Base-by-base conservation (phyloP, 2,888 invertebrate genomes). In the Oscheius myriophilus region DNA sequence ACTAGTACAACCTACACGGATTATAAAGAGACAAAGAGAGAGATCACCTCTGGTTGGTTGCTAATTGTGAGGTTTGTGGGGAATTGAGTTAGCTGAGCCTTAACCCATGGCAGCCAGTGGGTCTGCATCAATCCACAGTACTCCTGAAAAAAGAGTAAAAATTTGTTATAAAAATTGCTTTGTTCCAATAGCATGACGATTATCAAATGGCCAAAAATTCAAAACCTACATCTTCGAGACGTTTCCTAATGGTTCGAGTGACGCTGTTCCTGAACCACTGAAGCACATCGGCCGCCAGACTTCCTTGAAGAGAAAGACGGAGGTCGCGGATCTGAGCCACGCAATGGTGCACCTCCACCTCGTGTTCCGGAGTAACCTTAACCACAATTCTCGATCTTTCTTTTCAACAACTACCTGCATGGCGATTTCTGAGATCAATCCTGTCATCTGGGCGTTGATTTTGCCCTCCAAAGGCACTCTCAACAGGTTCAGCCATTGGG, bases 41-140 rank as follows among this genome's bases (percentile, higher is more conserved):
- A 23, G 11, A n/a, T 23, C 18, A 76, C 80, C 68, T 75, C 74
- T 62, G 80, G 80, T 39, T 63, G 52, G 12, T 71, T 58, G 61
- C 78, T 79, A 25, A 80, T 79, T 0, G 80, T 77, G 7, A 80
- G 54, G 49, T 80, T 80, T 14, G 76, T 78, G 14, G 83, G 83
- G 70, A 84, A 80, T 21, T 78, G 79, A 21, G 70, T 78, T 21
- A 84, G 69, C 54, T 84, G 83, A 16, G 76, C 76, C 39, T 79
- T 75, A 11, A 84, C 79, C 83, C 82, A 84, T 33, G 83, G 83
- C 12, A 84, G 73, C 75, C 83, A 80, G 21, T 79, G 71, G 9
- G 74, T 71, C 63, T 70, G 67, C 76, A 84, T 82, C 73, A 81
- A 77, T 11, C 73, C 69, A 62, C 84, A 84, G 66, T 82, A 84